phyloP scores from a whole-genome alignment of 2,888 invertebrate species.

The Clepsis dumicolana region DNA sequence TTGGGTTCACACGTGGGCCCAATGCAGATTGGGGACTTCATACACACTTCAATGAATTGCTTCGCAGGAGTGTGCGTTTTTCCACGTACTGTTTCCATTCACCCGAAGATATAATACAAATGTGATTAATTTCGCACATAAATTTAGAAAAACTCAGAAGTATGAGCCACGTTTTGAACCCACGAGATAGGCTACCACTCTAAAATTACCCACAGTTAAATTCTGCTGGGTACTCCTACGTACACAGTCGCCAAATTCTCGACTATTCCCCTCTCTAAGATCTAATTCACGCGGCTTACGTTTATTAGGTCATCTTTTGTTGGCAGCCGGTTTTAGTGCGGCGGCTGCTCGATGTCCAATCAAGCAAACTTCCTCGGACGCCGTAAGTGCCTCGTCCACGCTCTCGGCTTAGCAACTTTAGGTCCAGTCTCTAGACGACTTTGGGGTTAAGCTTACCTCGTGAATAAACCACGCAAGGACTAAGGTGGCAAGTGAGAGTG shows the following conservation, averaged over 20 bases:
- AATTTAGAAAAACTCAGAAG: too few species aligned
- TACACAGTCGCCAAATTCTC: neutral
- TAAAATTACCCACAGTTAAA: too few species aligned
- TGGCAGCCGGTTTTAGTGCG: slow-evolving; percentile 41
- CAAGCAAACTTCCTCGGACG: slow-evolving; percentile 34
- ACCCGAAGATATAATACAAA: too few species aligned
- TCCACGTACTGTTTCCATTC: too few species aligned
- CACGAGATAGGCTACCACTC: too few species aligned
- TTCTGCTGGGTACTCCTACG: neutral
- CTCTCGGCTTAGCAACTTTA: slow-evolving; percentile 23
- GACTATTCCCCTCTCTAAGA: slow-evolving; percentile 9
- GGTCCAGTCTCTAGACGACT: slow-evolving; percentile 7
- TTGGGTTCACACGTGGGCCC: too few species aligned
- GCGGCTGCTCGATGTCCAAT: slow-evolving; percentile 39
- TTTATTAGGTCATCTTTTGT: slow-evolving; percentile 42
- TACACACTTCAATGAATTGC: too few species aligned
- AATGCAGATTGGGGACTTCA: too few species aligned
- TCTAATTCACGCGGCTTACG: slow-evolving; percentile 38
- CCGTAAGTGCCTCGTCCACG: slow-evolving; percentile 25
- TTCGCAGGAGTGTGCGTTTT: too few species aligned
- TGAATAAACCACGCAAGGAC: neutral
- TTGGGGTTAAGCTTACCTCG: slow-evolving; percentile 1
- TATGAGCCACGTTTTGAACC: too few species aligned
- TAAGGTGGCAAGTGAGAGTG: neutral
- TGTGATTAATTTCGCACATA: too few species aligned